Evolutionary conservation across 2,113 vertebrate species (phyloP).

Genomic region (Prionailurus bengalensis): DNA sequence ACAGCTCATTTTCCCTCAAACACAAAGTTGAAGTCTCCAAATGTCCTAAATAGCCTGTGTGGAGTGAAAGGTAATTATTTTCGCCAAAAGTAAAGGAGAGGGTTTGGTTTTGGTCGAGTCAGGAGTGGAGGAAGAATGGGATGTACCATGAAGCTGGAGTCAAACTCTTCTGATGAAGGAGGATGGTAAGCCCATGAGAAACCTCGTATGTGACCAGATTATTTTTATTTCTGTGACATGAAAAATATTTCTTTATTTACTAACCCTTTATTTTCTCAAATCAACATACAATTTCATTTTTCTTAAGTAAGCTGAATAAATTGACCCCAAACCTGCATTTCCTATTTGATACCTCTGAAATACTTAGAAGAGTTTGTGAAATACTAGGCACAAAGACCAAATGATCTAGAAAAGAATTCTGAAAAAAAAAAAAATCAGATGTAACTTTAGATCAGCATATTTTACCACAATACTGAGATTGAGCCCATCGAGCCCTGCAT

Average conservation of each 20-base stretch:
- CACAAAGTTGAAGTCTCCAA: slow-evolving; percentile 2
- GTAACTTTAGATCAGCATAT: not conserved
- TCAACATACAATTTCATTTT: slow-evolving; percentile 55
- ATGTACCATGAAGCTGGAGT: not conserved
- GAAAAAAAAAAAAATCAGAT: slow-evolving; percentile 30
- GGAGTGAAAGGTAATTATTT: not conserved
- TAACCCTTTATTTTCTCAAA: slow-evolving; percentile 32
- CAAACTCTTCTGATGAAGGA: not conserved
- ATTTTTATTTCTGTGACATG: slow-evolving; percentile 49
- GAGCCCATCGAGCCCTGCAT: too few relatives aligned
- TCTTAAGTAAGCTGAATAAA: slow-evolving; percentile 43
- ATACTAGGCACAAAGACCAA: slow-evolving; percentile 19
- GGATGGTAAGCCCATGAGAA: not conserved
- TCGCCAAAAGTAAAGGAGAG: slow-evolving; percentile 6
- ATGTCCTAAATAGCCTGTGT: not conserved
- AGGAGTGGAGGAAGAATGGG: not conserved
- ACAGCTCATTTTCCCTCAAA: not conserved
- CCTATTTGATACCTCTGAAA: slow-evolving; percentile 20
- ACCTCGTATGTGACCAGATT: not conserved
- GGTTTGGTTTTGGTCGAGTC: not conserved
- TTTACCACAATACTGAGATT: not conserved
- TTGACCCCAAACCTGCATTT: not conserved
- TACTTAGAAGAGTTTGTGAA: not conserved
- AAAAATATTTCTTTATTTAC: slow-evolving; percentile 1
- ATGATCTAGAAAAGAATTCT: slow-evolving; percentile 18